Conservation (phyloP, 2,797 vertebrate genomes). For the Anisognathus igniventris region DNA sequence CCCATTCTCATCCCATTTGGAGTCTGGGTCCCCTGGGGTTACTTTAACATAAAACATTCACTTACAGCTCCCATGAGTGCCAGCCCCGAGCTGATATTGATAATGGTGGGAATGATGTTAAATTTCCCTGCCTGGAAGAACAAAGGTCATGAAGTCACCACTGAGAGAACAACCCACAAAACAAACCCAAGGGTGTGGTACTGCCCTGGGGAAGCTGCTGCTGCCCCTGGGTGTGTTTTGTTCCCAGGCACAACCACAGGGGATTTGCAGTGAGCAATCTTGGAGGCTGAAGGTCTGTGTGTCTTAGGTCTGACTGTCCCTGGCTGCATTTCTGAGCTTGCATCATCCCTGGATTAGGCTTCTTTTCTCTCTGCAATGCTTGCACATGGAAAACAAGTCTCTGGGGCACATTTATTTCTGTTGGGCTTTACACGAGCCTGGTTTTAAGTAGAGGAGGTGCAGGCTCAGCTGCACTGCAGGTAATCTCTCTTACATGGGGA, state of each 20-base stretch:
- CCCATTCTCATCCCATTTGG: background rate
- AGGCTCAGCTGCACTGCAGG: background rate
- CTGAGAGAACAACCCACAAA: background rate
- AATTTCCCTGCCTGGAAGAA: conserved; percentile 91
- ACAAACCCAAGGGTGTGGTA: background rate
- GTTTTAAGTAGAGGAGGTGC: background rate
- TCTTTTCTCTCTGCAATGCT: background rate
- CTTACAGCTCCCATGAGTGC: conserved; percentile 91
- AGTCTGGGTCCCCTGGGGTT: background rate
- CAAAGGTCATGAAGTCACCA: background rate
- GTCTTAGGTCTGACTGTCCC: background rate
- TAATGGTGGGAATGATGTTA: conserved; percentile 89
- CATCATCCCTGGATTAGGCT: background rate
- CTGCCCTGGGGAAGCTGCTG: background rate
- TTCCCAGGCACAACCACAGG: background rate
- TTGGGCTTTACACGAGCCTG: background rate
- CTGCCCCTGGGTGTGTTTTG: background rate
- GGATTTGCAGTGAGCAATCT: background rate
- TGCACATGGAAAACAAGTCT: background rate
- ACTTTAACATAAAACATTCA: conserved; percentile 4
- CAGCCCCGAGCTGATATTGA: conserved; percentile 91
- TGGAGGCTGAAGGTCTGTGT: background rate
- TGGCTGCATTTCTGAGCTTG: background rate
- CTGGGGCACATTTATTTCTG: background rate
- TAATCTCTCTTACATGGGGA: background rate